Base-by-base conservation (phyloP, 23 tunicate species). In the Trididemnum clinides region DNA sequence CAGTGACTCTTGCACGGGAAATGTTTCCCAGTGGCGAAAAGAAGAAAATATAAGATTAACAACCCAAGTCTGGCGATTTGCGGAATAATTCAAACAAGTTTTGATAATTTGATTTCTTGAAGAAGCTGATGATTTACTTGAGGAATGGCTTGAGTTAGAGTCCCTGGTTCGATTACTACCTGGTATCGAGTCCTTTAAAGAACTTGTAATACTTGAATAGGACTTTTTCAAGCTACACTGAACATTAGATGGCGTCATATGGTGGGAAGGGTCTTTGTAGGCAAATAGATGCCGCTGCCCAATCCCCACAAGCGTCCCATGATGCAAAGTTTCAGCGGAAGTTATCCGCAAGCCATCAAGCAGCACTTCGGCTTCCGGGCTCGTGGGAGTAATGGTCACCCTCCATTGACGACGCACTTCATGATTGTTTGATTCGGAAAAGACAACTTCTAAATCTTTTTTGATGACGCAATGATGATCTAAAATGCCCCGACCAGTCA, bases 381-480 rank as follows among this genome's bases (percentile, higher is more conserved):
- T 19, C 3, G 38, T 5, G 5, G 80, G 80, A 73, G 80, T 22
- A 2, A 73, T 36, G n/a, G 80, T 12, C 27, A 73, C 80, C 7
- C 80, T 2, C 80, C 80, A 73, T 2, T 39, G 28, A 20, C 38
- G 37, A 3, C 12, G 28, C 3, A 26, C 28, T 2, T 73, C 22
- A 30, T 19, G 20, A 19, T 36, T 26, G 19, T 36, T 23, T 3
- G 28, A 28, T 7, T 73, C 57, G 3, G 80, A 37, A 7, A 38
- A 22, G 26, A 36, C 15, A 5, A 36, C 57, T 73, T 73, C 80
- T 22, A 73, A 38, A 6, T 39, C 57, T 26, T 30, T 19, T 10
- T 73, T 2, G 25, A 73, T 73, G 57, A 73, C 92, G 87, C 98
- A 88, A 64, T 93, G 98, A 33, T 88, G 90, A 29, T 57, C 83